phyloP scores from a whole-genome alignment of 2,888 invertebrate species.

The Heliconius charithonia region DNA sequence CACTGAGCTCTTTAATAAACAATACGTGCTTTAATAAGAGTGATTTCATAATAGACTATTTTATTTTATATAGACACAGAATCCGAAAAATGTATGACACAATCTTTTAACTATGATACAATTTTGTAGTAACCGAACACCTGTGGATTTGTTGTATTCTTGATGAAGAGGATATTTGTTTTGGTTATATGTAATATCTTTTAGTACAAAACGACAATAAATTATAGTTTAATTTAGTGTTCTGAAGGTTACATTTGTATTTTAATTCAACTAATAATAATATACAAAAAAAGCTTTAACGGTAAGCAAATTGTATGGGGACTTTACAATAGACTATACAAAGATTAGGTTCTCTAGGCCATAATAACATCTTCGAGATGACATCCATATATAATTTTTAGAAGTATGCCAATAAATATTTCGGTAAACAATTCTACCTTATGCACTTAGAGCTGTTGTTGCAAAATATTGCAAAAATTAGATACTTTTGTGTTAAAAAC shows the following conservation, averaged over 20 bases:
- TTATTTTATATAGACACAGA: slow-evolving; percentile 8
- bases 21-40: slow-evolving; percentile 42
- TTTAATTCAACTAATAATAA: no score
- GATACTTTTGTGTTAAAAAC: slow-evolving; percentile 42
- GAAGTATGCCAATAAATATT: slow-evolving; percentile 40
- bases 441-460: slow-evolving; percentile 44
- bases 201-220: no score
- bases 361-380: background rate
- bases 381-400: slow-evolving; percentile 30
- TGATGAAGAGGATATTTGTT: no score
- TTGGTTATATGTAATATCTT: no score
- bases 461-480: slow-evolving; percentile 49
- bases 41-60: background rate
- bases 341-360: background rate
- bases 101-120: background rate
- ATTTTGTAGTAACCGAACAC: background rate
- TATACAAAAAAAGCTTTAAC: no score
- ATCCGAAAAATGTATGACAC: slow-evolving; percentile 13
- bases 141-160: background rate
- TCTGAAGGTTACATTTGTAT: no score
- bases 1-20: slow-evolving; percentile 46
- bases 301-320: background rate
- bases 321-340: background rate
- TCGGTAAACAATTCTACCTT: slow-evolving; percentile 41
- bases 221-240: no score